Conservation (phyloP, 2,113 vertebrate species). For the Thamnophis sirtalis region DNA sequence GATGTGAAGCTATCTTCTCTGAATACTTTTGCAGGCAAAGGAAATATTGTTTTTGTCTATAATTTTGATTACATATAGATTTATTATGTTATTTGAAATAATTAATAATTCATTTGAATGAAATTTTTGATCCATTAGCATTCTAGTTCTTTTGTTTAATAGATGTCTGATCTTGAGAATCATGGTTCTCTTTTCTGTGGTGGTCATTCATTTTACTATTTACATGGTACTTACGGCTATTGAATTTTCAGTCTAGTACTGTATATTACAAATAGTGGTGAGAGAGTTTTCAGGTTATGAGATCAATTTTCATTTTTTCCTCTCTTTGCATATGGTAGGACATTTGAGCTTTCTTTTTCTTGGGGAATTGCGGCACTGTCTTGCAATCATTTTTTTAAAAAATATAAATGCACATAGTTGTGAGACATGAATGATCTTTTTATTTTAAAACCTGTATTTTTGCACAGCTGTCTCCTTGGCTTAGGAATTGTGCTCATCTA, state of each 20-base stretch:
- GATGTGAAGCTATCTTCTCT: background rate
- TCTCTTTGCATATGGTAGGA: background rate
- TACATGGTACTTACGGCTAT: background rate
- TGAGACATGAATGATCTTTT: background rate
- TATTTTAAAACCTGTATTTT: background rate
- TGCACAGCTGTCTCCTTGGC: background rate
- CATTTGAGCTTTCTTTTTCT: background rate
- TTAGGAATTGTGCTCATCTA: background rate
- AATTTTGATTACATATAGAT: background rate
- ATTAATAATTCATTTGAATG: background rate
- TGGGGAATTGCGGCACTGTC: background rate
- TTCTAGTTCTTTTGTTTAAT: background rate
- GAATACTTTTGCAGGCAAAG: background rate
- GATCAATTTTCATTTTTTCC: background rate
- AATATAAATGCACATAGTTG: background rate
- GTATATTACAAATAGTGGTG: background rate
- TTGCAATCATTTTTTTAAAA: background rate
- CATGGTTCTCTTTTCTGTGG: background rate
- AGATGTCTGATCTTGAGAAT: background rate
- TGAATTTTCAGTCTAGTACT: background rate
- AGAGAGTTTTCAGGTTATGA: background rate
- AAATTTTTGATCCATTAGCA: background rate
- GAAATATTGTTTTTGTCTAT: background rate
- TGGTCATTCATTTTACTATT: background rate
- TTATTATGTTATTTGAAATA: background rate